These are phyloP conservation scores for Meriones unguiculatus DNA, from an alignment of 2,113 vertebrate species.

Conservation along the genomic window DNA sequence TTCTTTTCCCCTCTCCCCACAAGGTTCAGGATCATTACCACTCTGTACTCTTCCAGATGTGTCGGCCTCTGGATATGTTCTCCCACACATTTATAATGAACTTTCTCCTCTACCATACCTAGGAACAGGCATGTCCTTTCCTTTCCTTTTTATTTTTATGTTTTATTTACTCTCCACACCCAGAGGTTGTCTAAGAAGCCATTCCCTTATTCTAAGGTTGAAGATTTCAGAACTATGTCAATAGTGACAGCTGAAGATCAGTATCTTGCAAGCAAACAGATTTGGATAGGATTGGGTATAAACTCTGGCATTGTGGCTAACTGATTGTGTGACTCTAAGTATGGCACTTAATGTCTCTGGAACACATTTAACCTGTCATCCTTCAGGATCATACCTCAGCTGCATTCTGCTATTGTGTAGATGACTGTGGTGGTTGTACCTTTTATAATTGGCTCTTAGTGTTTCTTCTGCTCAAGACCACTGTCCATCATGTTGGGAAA, in stretches of 20 bases:
- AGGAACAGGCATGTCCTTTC: too few species aligned
- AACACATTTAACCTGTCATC: too few species aligned
- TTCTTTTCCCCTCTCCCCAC: too few species aligned
- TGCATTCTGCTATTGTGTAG: accelerated
- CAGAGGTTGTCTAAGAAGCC: background rate
- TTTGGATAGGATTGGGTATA: background rate
- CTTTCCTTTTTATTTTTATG: too few species aligned
- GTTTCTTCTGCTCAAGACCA: background rate
- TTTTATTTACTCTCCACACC: too few species aligned
- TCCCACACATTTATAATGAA: too few species aligned
- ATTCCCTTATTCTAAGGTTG: background rate
- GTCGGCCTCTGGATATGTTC: too few species aligned
- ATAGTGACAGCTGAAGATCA: background rate
- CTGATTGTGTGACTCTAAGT: background rate
- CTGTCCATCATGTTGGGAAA: background rate
- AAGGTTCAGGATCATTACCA: too few species aligned
- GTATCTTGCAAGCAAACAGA: background rate
- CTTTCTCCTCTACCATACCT: too few species aligned
- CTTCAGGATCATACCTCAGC: background rate
- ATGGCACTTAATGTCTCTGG: background rate
- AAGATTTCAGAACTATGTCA: background rate
- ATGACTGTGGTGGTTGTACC: background rate
- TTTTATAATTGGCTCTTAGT: background rate
- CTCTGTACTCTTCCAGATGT: too few species aligned
- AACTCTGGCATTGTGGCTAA: background rate